phyloP scores from a whole-genome alignment of 2,888 invertebrate species.

The Agriotes lineatus region DNA sequence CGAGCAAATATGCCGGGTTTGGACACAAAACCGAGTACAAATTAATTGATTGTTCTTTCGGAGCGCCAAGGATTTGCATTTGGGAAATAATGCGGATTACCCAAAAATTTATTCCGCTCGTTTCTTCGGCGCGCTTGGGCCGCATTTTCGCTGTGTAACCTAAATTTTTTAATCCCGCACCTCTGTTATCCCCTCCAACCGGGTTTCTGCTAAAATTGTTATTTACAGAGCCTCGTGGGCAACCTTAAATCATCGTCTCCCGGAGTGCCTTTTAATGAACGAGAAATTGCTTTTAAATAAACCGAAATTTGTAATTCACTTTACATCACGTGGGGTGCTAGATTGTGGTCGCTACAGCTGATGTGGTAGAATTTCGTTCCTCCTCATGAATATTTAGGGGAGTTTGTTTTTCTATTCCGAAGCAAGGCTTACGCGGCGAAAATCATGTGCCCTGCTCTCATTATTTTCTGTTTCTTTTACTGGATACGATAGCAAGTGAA shows the following conservation, averaged over 20 bases:
- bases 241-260: slow-evolving; percentile 3
- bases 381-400: slow-evolving; percentile 25
- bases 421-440: background rate
- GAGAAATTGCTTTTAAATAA: slow-evolving; percentile 17
- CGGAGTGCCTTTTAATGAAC: slow-evolving; percentile 4
- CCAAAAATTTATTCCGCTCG: background rate
- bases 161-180: background rate
- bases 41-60: slow-evolving; percentile 2
- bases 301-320: slow-evolving; percentile 24
- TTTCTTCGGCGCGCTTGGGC: too few species aligned
- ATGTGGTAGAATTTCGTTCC: slow-evolving; percentile 11
- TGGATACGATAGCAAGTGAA: too few species aligned
- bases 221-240: background rate
- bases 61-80: background rate
- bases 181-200: background rate
- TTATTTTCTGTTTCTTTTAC: background rate
- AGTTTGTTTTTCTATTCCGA: slow-evolving; percentile 7
- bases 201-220: background rate
- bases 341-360: slow-evolving; percentile 6
- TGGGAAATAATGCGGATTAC: slow-evolving; percentile 1
- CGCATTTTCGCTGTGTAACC: background rate
- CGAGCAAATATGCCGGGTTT: background rate
- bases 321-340: slow-evolving; percentile 5
- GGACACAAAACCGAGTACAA: background rate
- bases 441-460: background rate